phyloP scores from a whole-genome alignment of 2,797 vertebrate species.

The Sebastes dallii region DNA sequence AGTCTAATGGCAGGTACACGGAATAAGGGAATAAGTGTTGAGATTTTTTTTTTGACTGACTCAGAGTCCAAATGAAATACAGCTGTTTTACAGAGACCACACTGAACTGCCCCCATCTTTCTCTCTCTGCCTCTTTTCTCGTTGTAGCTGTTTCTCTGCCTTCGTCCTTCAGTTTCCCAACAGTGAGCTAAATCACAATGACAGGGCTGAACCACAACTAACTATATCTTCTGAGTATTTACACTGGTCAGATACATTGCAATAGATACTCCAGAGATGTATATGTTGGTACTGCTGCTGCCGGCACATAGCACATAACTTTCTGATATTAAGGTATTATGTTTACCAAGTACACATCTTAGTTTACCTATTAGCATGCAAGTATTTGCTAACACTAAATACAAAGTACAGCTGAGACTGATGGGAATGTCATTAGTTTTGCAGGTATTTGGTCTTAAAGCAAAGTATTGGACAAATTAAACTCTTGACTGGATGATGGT shows the following conservation, averaged over 20 bases:
- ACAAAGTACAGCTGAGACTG: background rate
- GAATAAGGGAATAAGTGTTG: constrained; percentile 63
- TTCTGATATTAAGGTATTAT: too few relatives aligned
- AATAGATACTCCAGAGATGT: background rate
- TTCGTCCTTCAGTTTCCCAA: background rate
- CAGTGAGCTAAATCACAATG: background rate
- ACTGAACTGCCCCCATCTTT: constrained; percentile 33
- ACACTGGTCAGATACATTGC: background rate
- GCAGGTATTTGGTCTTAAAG: background rate
- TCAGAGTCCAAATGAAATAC: constrained; percentile 77
- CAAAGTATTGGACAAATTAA: background rate
- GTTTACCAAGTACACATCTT: too few relatives aligned
- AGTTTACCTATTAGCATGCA: too few relatives aligned
- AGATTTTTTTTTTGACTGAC: constrained; percentile 63
- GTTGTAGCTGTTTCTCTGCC: background rate
- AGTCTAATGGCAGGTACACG: constrained; percentile 77
- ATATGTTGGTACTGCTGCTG: background rate
- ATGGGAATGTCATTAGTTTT: background rate
- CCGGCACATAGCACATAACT: too few relatives aligned
- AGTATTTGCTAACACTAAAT: background rate
- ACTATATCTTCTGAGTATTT: background rate
- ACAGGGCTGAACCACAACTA: background rate
- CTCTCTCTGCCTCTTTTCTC: background rate
- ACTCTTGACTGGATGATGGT: background rate
- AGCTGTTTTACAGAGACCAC: constrained; percentile 72